Conservation (phyloP, 64 coral and sea anemone genomes). For the Acropora yongei region DNA sequence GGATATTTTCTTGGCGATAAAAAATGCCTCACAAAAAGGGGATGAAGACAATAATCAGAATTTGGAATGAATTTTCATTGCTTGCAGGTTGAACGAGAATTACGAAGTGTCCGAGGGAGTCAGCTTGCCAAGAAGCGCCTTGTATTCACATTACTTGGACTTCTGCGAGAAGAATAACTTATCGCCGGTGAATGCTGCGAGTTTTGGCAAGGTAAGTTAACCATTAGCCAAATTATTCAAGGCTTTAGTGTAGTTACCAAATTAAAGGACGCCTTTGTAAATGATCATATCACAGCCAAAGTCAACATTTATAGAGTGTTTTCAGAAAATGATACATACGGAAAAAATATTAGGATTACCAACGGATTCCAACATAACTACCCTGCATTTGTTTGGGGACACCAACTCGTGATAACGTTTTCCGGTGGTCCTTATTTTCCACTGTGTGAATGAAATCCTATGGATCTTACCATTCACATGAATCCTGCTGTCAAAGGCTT, state of each 20-base stretch:
- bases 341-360: no score
- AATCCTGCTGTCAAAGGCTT: not conserved
- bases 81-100: slow-evolving; percentile 91
- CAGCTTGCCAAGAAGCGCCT: slow-evolving; percentile 89
- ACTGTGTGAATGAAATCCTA: not conserved
- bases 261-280: no score
- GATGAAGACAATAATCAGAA: not conserved
- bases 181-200: slow-evolving; percentile 94
- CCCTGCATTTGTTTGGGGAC: no score
- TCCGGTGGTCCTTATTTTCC: not conserved
- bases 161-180: slow-evolving; percentile 98
- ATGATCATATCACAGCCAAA: no score
- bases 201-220: slow-evolving; percentile 92
- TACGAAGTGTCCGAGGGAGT: slow-evolving; percentile 96
- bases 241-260: no score
- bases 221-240: no score
- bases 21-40: not conserved
- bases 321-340: no score
- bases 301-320: no score
- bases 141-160: slow-evolving; percentile 96
- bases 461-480: not conserved
- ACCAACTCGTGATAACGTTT: no score
- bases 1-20: not conserved
- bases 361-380: no score
- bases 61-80: not conserved